Percentiles rank a stretch among this genome's conserved stretches.
These are phyloP conservation scores for Muscidifurax raptorellus DNA, from an alignment of 1,140 invertebrate species.

Conservation along the genomic window DNA sequence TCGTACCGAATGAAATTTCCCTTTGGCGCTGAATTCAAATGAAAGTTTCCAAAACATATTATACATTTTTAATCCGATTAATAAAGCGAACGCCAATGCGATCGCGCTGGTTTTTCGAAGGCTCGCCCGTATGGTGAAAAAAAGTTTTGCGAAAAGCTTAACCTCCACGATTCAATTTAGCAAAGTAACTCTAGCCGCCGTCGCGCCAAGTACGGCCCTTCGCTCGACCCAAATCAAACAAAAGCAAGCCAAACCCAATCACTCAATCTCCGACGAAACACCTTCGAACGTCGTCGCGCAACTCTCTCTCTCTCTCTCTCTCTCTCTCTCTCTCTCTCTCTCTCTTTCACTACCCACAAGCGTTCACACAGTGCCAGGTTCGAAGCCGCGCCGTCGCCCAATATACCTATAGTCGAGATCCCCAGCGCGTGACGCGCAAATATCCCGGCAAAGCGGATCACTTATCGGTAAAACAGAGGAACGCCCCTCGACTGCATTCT, in stretches of 20 bases:
- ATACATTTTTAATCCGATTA: neutral
- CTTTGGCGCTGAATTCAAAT: neutral
- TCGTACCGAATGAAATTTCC: neutral
- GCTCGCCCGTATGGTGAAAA: no score
- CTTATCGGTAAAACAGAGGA: neutral
- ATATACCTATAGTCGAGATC: neutral
- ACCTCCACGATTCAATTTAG: no score
- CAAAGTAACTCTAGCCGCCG: no score
- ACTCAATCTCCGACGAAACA: neutral
- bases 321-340: no score
- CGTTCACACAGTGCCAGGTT: no score
- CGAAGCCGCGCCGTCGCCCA: no score
- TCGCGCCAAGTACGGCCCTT: no score
- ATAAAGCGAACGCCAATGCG: neutral
- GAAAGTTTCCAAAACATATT: neutral
- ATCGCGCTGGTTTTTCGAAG: no score
- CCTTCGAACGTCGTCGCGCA: no score
- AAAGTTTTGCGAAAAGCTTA: no score
- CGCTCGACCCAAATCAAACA: neutral
- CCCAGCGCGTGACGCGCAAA: neutral
- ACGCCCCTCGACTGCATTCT: neutral
- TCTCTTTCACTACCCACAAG: no score
- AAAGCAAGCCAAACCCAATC: neutral
- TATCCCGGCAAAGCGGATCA: slow-evolving; percentile 2
- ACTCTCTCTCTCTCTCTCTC: no score